Base-by-base conservation (phyloP, 1,140 invertebrate genomes). In the Meloidogyne floridensis region DNA sequence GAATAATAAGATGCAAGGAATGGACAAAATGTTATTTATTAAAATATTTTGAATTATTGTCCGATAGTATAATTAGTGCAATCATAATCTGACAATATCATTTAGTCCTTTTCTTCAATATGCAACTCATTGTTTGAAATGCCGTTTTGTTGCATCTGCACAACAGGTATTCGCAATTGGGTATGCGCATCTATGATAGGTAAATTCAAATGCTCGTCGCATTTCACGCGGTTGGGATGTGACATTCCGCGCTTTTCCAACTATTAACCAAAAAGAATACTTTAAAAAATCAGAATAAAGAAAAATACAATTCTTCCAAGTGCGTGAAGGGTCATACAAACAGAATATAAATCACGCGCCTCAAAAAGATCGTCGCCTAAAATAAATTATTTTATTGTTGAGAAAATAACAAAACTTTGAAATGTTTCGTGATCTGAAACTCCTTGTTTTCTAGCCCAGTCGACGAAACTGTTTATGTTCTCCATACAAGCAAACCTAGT, bases 401-500 rank as follows among this genome's bases (percentile, higher is more conserved):
- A 7, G 18, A 9, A 47, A 43, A 71, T 53, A 65, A 3, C 9
- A n/a, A 47, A 47, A 79, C 91, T 91, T 91, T 98, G 96, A 93
- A 98, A 98, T 54, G 95, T 95, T 91, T 97, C 95, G 90, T 96
- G 94, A 43, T 94, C 93, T 32, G 95, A 95, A 3, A 98, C 96
- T 42, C 96, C 96, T 81, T 96, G 92, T 18, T 92, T 92, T 94
- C 11, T 93, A 56, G 94, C 94, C 10, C 93, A 93, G 86, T 94
- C 94, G 78, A 98, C 91, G 91, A 98, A 98, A 5, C 93, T 93
- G 87, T 97, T 96, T 83, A 98, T 98, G 90, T 98, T 98, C 91
- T 98, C 96, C 96, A 98, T 98, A 90, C 95, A 96, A 89, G 94
- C 94, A 80, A 98, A 91, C 91, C 95, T 95, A 93, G 96, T 94